phyloP scores from a whole-genome alignment of 2,113 vertebrate species.

The Hydropotes inermis region DNA sequence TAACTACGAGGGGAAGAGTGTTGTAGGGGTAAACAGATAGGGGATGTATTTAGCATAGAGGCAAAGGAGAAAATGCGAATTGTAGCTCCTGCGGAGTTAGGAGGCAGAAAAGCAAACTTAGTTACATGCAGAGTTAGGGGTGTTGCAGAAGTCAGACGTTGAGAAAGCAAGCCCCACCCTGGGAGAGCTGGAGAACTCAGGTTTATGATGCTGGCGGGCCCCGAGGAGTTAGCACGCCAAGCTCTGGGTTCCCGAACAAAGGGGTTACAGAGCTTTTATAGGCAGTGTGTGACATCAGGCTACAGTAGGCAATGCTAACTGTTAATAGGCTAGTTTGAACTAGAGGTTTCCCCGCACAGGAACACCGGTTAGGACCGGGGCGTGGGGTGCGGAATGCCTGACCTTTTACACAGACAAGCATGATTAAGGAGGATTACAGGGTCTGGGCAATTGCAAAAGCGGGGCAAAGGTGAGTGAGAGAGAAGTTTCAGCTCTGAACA shows the following conservation, averaged over 20 bases:
- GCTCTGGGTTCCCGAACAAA: background rate
- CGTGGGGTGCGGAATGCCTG: background rate
- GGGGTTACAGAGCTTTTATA: background rate
- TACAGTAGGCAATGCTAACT: background rate
- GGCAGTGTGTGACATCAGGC: background rate
- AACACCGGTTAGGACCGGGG: background rate
- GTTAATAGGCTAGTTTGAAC: background rate
- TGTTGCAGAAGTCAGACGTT: background rate
- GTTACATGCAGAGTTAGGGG: background rate
- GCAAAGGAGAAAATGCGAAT: background rate
- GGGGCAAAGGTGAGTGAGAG: background rate
- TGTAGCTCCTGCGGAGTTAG: background rate
- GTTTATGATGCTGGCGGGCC: background rate
- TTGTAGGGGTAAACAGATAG: background rate
- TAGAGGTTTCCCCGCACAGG: background rate
- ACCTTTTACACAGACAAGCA: background rate
- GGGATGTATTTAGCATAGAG: background rate
- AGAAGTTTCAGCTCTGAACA: background rate
- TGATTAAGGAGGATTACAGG: background rate
- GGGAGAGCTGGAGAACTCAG: background rate
- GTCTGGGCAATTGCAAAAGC: background rate
- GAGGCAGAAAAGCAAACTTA: background rate
- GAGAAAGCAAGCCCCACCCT: background rate
- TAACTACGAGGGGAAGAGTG: background rate
- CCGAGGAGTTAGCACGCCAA: background rate